A percentile compares a stretch with the other conserved stretches of the same genome.
Evolutionary conservation across 2,888 invertebrate species (phyloP).

Genomic region (Drosophila maculinotata): DNA sequence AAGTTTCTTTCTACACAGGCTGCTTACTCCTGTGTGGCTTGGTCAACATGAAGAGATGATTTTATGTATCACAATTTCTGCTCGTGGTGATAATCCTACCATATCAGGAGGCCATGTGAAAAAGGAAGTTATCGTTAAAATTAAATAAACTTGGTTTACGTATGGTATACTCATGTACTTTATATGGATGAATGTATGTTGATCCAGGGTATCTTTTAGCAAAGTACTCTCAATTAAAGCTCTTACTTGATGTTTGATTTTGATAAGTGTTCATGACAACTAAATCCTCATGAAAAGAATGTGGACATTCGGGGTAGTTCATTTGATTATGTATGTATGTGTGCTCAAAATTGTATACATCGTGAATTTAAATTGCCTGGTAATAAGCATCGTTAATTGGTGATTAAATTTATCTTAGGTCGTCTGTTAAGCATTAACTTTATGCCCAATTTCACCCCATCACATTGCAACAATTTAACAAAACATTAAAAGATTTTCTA

Average conservation of each 20-base stretch:
- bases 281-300: conserved; percentile 7
- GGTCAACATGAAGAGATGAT: too few relatives aligned
- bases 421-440: conserved; percentile 30
- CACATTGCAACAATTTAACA: not conserved
- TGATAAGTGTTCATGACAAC: conserved; percentile 10
- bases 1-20: too few relatives aligned
- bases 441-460: not conserved
- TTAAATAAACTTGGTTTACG: too few relatives aligned
- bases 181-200: too few relatives aligned
- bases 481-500: not conserved
- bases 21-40: too few relatives aligned
- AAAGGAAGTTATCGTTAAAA: too few relatives aligned
- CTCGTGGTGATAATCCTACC: too few relatives aligned
- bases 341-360: not conserved
- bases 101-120: too few relatives aligned
- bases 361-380: not conserved
- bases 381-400: conserved; percentile 32
- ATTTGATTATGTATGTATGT: not conserved
- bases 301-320: conserved; percentile 8
- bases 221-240: not conserved
- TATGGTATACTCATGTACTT: too few relatives aligned
- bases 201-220: not conserved
- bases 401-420: conserved; percentile 27
- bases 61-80: too few relatives aligned
- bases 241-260: not conserved